Conservation (phyloP, 2,888 invertebrate genomes). For the Hetaerina titia region DNA sequence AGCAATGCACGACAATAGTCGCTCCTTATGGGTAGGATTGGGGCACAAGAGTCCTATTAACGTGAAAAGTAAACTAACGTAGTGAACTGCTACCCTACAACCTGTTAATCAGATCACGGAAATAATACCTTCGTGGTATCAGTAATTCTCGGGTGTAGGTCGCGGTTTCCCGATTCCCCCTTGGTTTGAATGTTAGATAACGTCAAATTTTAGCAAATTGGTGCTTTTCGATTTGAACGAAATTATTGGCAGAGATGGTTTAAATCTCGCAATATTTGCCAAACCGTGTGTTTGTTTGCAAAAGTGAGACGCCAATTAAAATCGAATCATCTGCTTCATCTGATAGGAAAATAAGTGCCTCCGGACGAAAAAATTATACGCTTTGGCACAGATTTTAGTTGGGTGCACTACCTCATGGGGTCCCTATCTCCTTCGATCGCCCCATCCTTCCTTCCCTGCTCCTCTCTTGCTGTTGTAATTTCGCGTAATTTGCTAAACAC, state of each 20-base stretch:
- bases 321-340: not conserved
- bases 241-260: not conserved
- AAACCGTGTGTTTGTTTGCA: not conserved
- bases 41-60: not conserved
- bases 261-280: not conserved
- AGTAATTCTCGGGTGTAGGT: not conserved
- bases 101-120: no score
- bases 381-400: not conserved
- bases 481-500: constrained; percentile 53
- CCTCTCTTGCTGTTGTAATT: constrained; percentile 18
- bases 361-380: not conserved
- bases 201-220: not conserved
- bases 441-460: not conserved
- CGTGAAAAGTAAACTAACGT: not conserved
- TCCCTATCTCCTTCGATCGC: not conserved
- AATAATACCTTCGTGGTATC: not conserved
- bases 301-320: not conserved
- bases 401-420: not conserved
- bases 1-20: no score
- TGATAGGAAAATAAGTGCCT: not conserved
- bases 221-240: not conserved
- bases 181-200: not conserved
- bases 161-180: not conserved
- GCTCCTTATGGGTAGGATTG: no score
- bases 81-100: not conserved